Percentiles rank a stretch among this genome's conserved stretches.
These are phyloP conservation scores for Ivindomyrus marchei DNA, from an alignment of 2,113 vertebrate species.

Conservation along the genomic window DNA sequence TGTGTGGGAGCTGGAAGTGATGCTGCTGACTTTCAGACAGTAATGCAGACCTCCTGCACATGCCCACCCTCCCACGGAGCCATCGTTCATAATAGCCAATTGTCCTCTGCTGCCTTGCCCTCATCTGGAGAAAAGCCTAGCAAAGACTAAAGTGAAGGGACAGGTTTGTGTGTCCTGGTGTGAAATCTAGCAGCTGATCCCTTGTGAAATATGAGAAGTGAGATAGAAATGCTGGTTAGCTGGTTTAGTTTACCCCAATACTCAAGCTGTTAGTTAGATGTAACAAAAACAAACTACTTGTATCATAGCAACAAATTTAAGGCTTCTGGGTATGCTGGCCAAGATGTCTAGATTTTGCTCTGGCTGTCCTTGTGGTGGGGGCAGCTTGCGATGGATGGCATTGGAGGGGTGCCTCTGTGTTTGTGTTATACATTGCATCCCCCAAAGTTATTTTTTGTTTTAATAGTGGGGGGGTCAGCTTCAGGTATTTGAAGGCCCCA, in stretches of 20 bases:
- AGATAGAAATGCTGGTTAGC: neutral
- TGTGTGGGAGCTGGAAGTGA: neutral
- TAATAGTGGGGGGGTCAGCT: neutral
- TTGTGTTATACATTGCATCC: neutral
- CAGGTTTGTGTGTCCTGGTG: neutral
- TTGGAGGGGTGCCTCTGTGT: neutral
- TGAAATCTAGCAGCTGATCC: neutral
- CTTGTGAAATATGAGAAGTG: neutral
- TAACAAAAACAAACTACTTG: neutral
- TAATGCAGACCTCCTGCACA: neutral
- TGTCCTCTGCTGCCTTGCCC: conserved; percentile 1
- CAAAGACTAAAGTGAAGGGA: neutral
- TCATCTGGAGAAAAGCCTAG: neutral
- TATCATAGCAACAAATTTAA: neutral
- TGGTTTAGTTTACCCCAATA: neutral
- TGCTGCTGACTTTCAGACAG: neutral
- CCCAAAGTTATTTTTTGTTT: too few species aligned
- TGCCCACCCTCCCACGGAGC: neutral
- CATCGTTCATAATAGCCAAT: neutral
- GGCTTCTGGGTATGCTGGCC: neutral
- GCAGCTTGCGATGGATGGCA: neutral
- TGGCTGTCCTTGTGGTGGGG: neutral
- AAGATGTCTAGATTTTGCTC: neutral
- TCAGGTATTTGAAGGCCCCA: neutral
- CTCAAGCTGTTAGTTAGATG: neutral